phyloP scores from a whole-genome alignment of 2,113 vertebrate genomes.

The Amphilophus citrinellus region DNA sequence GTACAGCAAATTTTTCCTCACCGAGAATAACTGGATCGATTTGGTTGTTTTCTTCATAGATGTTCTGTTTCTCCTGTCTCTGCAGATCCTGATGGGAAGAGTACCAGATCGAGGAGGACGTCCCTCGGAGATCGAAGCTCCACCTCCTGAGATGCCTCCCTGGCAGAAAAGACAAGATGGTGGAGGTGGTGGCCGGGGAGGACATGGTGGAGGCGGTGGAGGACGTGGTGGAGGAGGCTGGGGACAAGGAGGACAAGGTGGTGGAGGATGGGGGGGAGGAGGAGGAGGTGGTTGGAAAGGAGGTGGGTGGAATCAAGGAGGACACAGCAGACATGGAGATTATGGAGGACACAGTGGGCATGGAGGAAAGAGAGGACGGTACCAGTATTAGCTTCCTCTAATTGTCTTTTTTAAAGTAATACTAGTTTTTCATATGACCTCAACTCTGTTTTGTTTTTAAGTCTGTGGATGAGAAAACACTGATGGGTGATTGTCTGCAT shows the following conservation, averaged over 20 bases:
- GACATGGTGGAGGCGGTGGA: slow-evolving; percentile 53
- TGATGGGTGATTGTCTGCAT: not conserved
- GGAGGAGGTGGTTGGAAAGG: slow-evolving; percentile 55
- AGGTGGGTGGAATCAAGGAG: slow-evolving; percentile 72
- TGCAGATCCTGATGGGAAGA: slow-evolving; percentile 93
- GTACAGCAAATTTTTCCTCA: slow-evolving; percentile 62
- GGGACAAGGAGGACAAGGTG: slow-evolving; percentile 11
- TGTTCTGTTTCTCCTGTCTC: not conserved
- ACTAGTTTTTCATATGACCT: slow-evolving; percentile 6
- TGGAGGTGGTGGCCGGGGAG: slow-evolving; percentile 58
- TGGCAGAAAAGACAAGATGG: slow-evolving; percentile 94
- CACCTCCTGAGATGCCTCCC: slow-evolving; percentile 93
- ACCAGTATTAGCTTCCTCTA: slow-evolving; percentile 52
- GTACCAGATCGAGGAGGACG: slow-evolving; percentile 95
- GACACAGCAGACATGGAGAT: slow-evolving; percentile 59
- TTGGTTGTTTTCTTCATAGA: not conserved
- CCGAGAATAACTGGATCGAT: fast-evolving
- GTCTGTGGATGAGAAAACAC: not conserved
- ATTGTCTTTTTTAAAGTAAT: not conserved
- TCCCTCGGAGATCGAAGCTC: slow-evolving; percentile 91
- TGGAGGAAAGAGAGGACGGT: slow-evolving; percentile 72
- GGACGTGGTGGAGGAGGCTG: slow-evolving; percentile 51
- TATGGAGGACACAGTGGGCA: slow-evolving; percentile 51
- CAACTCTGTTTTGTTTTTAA: not conserved
- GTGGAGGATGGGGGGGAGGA: slow-evolving; percentile 55